Conservation (phyloP, 1,140 invertebrate species). For the Bombus sibiricus region DNA sequence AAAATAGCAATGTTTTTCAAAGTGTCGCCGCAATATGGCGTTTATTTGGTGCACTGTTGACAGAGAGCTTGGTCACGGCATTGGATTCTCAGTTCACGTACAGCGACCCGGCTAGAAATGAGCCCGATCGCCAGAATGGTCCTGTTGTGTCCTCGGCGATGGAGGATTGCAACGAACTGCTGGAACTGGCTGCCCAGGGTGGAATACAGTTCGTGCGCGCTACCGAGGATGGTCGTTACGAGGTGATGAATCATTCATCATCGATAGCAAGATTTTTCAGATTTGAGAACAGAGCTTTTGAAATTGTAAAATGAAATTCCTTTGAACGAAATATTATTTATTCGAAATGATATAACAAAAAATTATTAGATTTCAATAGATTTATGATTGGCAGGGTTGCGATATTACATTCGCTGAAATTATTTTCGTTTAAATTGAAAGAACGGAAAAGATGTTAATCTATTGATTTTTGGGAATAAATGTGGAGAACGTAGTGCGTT, state of each 20-base stretch:
- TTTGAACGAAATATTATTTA: not conserved
- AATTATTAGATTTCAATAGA: not conserved
- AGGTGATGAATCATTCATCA: conserved; percentile 75
- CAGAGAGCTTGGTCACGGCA: conserved; percentile 58
- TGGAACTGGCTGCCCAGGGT: conserved; percentile 80
- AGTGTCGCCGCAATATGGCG: conserved; percentile 23
- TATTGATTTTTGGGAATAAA: too few relatives aligned
- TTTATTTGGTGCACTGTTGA: conserved; percentile 37
- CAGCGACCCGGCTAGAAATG: conserved; percentile 31
- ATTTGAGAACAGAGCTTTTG: not conserved
- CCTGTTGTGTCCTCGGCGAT: conserved; percentile 50
- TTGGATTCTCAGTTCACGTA: conserved; percentile 64
- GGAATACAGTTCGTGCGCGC: conserved; percentile 82
- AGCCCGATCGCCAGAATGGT: conserved; percentile 50
- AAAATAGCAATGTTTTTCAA: conserved; percentile 35
- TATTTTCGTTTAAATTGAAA: too few relatives aligned
- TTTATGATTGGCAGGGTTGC: not conserved
- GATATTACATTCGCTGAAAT: too few relatives aligned
- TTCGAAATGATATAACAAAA: not conserved
- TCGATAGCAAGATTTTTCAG: not conserved
- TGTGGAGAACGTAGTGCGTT: too few relatives aligned
- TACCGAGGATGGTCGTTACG: conserved; percentile 81
- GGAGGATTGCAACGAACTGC: conserved; percentile 78
- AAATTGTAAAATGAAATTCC: not conserved
- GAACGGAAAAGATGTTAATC: too few relatives aligned